Evolutionary conservation across 2,888 invertebrate species (phyloP), one percentile per base, ranked within the genome.

Genomic region (Stegophylla sp.): DNA sequence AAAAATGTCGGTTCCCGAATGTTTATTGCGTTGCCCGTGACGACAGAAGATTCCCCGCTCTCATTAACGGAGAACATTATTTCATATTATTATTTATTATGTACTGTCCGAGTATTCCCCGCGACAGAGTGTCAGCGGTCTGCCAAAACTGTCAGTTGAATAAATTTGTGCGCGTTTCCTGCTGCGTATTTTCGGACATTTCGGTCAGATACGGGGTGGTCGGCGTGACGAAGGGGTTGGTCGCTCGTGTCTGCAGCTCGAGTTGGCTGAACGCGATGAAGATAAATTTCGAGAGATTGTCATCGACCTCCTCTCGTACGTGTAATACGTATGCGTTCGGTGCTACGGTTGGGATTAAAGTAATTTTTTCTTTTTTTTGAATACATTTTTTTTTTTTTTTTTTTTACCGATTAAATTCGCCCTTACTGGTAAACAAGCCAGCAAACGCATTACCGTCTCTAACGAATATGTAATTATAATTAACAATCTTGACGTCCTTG

Each of bases 241-340:
- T 75, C 41, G 48, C 28, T 66, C 66, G 26, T 4, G 59, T 61
- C 61, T 69, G 69, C 77, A 79, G 69, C 34, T 45, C 48, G 69
- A 79, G 69, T 69, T 79, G 69, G 59, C 20, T 28, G 51, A 53
- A 75, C 64, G 59, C 61, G 77, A 79, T 61, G 77, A 79, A 61
- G 77, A 79, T 79, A 79, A 79, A 79, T 69, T 59, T 41, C 20
- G 28, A 79, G 34, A 69, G 69, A 79, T 71, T 61, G 69, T 71
- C 61, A 48, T 69, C 69, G n/a, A 23, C 45, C n/a, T n/a, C n/a
- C n/a, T n/a, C n/a, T n/a, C n/a, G n/a, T n/a, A n/a, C n/a, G n/a
- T n/a, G 56, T 20, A 13, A 1, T 10, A 20, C 26, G n/a, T 28
- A 20, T n/a, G 28, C 9, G 28, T 73, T 61, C 61, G 48, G 26